Percentiles rank a stretch among this genome's conserved stretches.
phyloP scores from a whole-genome alignment of 1,140 invertebrate species.

The Plodia interpunctella region DNA sequence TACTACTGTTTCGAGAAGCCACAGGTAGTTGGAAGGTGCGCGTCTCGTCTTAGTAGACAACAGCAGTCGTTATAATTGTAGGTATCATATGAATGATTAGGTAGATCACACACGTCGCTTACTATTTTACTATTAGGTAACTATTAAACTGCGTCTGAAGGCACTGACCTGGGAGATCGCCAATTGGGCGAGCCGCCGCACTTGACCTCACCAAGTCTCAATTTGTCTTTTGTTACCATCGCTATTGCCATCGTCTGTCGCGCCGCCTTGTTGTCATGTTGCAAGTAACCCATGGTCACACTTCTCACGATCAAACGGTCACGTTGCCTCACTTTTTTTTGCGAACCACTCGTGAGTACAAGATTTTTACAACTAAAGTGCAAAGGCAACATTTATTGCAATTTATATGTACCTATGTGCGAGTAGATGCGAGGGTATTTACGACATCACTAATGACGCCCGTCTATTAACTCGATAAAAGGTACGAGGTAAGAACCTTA shows the following conservation, averaged over 20 bases:
- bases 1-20: too few species aligned
- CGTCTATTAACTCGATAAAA: too few species aligned
- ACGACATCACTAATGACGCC: too few species aligned
- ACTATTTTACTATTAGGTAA: neutral
- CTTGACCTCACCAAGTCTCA: slow-evolving; percentile 63
- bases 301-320: neutral
- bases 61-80: neutral
- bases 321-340: too few species aligned
- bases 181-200: slow-evolving; percentile 61
- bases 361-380: too few species aligned
- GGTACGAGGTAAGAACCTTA: too few species aligned
- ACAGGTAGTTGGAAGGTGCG: too few species aligned
- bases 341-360: too few species aligned
- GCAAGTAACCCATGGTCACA: slow-evolving; percentile 24
- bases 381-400: too few species aligned
- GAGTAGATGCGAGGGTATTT: too few species aligned
- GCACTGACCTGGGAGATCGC: slow-evolving; percentile 44
- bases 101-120: neutral
- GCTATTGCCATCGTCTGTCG: slow-evolving; percentile 37
- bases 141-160: slow-evolving; percentile 18
- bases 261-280: slow-evolving; percentile 29
- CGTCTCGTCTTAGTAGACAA: neutral
- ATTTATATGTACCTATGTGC: too few species aligned
- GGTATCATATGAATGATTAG: neutral
- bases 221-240: slow-evolving; percentile 54